Evolutionary conservation across 2,797 vertebrate species (phyloP).

Genomic region (Rhyacichthys aspro): DNA sequence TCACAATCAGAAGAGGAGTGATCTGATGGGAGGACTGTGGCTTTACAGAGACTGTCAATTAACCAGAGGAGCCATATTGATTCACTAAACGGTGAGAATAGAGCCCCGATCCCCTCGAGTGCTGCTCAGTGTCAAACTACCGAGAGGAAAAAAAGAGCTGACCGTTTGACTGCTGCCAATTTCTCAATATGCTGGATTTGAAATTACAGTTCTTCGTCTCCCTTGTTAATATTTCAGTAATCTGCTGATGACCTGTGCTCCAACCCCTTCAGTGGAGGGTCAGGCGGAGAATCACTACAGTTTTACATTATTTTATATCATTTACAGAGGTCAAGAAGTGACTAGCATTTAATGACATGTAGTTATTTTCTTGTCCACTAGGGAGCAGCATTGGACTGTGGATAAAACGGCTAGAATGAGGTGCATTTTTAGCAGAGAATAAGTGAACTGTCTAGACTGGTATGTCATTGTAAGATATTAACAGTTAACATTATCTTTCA

Average conservation of each 20-base stretch:
- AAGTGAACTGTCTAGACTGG: too few relatives aligned
- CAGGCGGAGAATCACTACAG: conserved; percentile 16
- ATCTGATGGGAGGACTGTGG: background rate
- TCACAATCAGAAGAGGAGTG: conserved; percentile 4
- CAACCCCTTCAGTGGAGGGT: conserved; percentile 22
- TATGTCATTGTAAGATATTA: too few relatives aligned
- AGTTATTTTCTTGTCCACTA: conserved; percentile 40
- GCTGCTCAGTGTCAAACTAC: conserved; percentile 11
- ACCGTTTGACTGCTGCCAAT: background rate
- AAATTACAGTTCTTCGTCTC: conserved; percentile 6
- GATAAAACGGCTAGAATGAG: background rate
- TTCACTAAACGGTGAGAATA: background rate
- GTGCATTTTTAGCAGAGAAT: too few relatives aligned
- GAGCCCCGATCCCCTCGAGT: background rate
- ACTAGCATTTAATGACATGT: conserved; percentile 4
- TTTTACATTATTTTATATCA: conserved; percentile 19
- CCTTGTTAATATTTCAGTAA: conserved; percentile 23
- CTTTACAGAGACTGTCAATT: background rate
- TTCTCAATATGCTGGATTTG: conserved; percentile 15
- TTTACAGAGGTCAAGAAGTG: conserved; percentile 5
- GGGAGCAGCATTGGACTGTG: conserved; percentile 52
- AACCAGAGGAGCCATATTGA: background rate
- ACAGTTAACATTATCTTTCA: too few relatives aligned
- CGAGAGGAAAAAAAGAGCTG: background rate
- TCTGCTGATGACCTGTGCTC: conserved; percentile 11